Evolutionary conservation across 2,797 vertebrate genomes (phyloP), one percentile per base, ranked within the genome.

Genomic region (Meriones psammophilus): DNA sequence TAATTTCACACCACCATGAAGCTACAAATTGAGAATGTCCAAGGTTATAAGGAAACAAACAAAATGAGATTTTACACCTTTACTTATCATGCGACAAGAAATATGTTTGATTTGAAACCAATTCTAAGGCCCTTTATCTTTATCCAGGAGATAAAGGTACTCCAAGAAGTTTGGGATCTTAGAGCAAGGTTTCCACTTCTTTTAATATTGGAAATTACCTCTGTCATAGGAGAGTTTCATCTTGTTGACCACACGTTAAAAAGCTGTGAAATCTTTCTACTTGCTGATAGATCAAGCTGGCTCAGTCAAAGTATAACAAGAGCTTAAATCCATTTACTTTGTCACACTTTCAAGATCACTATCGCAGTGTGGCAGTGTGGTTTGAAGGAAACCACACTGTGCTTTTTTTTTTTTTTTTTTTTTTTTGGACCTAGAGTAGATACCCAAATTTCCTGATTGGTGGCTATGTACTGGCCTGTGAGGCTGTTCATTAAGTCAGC

Each of bases 251-350:
- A 78, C 74, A 85, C 15, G 10, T 68, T 50, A 85, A 42, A 8
- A 79, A 79, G 33, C 78, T 33, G 5, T 71, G 56, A 83, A 71
- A 56, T 66, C 50, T 68, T 46, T 28, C 33, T 80, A 24, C 28
- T 77, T 88, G 24, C 50, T 77, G 39, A 39, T 85, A n/a, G 18
- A 81, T 94, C 74, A 94, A 80, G 56, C 46, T 85, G 33, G 17
- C 28, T 89, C 68, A 80, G 39, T 62, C 78, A 74, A 74, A 78
- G 14, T 54, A 8, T 93, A 46, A 80, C 20, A 81, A 71, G 13
- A 46, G 4, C 71, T 74, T 58, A 36, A 91, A 54, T 86, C 50
- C n/a, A 79, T 36, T 76, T 86, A 73, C 74, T 36, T 89, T 36
- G 2, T 60, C 56, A n/a, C 68, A 74, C 33, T 93, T 92, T 74